Percentiles rank a stretch among this genome's conserved stretches.
These are phyloP conservation scores for Epicampocera succincta DNA, from an alignment of 2,888 invertebrate genomes.

Conservation along the genomic window DNA sequence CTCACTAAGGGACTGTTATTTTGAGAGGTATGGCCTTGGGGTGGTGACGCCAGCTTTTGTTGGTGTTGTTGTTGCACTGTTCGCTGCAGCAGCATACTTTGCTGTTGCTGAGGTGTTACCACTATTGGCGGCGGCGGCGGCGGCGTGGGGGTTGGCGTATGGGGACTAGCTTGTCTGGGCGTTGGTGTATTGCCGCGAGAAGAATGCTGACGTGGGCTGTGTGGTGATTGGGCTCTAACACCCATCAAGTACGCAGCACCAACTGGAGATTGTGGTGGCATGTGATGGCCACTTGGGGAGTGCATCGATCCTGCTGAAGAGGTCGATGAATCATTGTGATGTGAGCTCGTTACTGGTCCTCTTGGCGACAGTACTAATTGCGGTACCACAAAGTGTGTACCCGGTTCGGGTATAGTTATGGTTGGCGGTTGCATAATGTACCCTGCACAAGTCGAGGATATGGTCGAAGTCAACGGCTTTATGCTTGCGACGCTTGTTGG, in stretches of 20 bases:
- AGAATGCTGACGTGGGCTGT: slow-evolving; percentile 77
- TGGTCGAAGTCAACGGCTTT: slow-evolving; percentile 76
- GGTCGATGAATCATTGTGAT: slow-evolving; percentile 45
- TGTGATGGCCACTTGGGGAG: slow-evolving; percentile 64
- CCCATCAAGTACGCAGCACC: slow-evolving; percentile 72
- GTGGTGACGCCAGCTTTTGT: slow-evolving; percentile 70
- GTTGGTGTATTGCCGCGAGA: slow-evolving; percentile 72
- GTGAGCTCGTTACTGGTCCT: slow-evolving; percentile 77
- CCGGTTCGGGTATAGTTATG: slow-evolving; percentile 85
- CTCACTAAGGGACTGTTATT: slow-evolving; percentile 57
- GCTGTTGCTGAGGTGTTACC: slow-evolving; percentile 67
- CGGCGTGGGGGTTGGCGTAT: slow-evolving; percentile 65
- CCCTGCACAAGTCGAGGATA: slow-evolving; percentile 76
- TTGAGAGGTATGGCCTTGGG: slow-evolving; percentile 46
- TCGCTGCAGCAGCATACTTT: slow-evolving; percentile 49
- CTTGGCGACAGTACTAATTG: slow-evolving; percentile 80
- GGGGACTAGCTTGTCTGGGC: slow-evolving; percentile 74
- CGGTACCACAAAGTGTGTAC: slow-evolving; percentile 78
- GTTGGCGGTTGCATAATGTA: slow-evolving; percentile 85
- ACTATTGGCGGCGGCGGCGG: slow-evolving; percentile 40
- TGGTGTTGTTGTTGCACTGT: slow-evolving; percentile 55
- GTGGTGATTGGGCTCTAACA: slow-evolving; percentile 79
- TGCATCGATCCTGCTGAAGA: slow-evolving; percentile 62
- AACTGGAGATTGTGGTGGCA: slow-evolving; percentile 70
- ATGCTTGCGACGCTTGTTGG: slow-evolving; percentile 30